Evolutionary conservation across 1,140 invertebrate genomes (phyloP), one percentile per base, ranked within the genome.

Genomic region (Eciton burchellii): DNA sequence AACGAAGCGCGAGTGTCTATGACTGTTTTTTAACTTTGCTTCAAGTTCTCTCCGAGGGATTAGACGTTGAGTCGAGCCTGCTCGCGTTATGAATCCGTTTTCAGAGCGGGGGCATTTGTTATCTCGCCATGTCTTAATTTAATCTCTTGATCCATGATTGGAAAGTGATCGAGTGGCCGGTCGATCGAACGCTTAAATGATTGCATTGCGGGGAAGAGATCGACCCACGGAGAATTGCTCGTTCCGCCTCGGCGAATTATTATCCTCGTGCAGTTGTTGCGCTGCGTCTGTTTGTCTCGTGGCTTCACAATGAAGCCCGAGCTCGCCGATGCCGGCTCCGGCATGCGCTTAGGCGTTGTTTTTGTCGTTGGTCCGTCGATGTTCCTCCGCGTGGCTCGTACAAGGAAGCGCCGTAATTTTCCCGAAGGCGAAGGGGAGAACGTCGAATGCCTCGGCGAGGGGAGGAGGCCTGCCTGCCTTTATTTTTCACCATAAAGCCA

Each of bases 401-500:
- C 70, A 76, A 86, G 70, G 84, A 66, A 73, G 56, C 70, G 35
- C 21, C 77, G 41, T 86, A 85, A 86, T 86, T 82, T 76, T 82
- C 63, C 73, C 35, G 8, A 57, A 82, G 84, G 70, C n/a, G 76
- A 76, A 82, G 77, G 76, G 54, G 43, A 35, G 35, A 35, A 35
- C 56, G 70, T 43, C 24, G 59, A 47, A 45, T 45, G 45, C 57
- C n/a, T 73, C 60, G n/a, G 16, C 45, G 16, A 57, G 43, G 21
- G n/a, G 19, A 9, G 8, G 52, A 54, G 57, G 19, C 26, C 16
- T 26, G 52, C 3, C 41, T 60, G 74, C 65, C 68, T 84, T 84
- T 86, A 86, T 86, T 68, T 86, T 68, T 68, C 74, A 73, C 83
- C 77, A 85, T 86, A 85, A 86, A 86, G 63, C 57, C 52, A 35